phyloP scores from a whole-genome alignment of 1,140 invertebrate genomes.

The Hylyphantes graminicola region DNA sequence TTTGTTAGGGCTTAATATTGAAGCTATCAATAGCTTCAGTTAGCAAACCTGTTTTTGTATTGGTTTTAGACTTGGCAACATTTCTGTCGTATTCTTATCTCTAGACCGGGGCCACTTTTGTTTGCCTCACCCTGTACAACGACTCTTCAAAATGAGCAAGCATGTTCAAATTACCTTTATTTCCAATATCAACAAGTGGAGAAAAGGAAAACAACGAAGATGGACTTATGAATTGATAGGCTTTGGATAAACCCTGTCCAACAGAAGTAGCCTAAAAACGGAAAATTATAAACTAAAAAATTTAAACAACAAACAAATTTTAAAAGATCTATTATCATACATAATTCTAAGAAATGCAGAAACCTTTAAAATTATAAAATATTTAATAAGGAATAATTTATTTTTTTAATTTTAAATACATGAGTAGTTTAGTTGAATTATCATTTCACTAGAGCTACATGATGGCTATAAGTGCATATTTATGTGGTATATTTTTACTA shows the following conservation, averaged over 20 bases:
- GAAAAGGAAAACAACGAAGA: conserved; percentile 75
- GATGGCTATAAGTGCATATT: no score
- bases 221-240: conserved; percentile 80
- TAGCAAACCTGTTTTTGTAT: no score
- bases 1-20: no score
- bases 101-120: no score
- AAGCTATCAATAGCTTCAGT: no score
- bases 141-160: no score
- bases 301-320: conserved; percentile 5
- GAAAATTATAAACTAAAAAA: conserved; percentile 19
- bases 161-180: conserved; percentile 64
- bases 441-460: no score
- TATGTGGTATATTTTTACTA: no score
- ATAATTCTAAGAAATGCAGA: background rate
- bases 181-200: conserved; percentile 67
- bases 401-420: background rate
- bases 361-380: background rate
- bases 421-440: background rate
- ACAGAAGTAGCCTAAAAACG: conserved; percentile 75
- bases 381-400: background rate
- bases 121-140: no score
- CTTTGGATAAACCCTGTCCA: conserved; percentile 76
- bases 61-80: no score
- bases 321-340: background rate
- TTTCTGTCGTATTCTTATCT: no score